These are phyloP conservation scores for Lithophane ornitopus DNA, from an alignment of 2,888 invertebrate species.

Conservation along the genomic window DNA sequence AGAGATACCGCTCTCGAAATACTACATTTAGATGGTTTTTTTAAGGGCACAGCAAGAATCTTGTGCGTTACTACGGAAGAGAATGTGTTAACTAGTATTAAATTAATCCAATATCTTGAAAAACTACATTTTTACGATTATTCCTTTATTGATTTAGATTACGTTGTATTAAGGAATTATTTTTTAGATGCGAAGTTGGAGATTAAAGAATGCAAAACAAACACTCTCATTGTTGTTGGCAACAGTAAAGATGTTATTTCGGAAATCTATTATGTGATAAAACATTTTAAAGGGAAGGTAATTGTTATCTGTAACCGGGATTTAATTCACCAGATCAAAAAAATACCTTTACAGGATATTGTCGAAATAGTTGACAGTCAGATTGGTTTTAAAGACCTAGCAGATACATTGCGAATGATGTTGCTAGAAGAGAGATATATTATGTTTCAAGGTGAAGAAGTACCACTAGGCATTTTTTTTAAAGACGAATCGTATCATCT, in stretches of 20 bases:
- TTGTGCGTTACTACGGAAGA: conserved; percentile 34
- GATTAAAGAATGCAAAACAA: conserved; percentile 15
- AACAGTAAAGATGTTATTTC: conserved; percentile 5
- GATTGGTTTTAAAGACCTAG: conserved; percentile 29
- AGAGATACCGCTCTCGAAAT: conserved; percentile 16
- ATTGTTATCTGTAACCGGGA: conserved; percentile 28
- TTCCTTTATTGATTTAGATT: conserved; percentile 48
- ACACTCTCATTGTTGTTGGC: conserved; percentile 20
- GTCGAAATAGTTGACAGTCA: conserved; percentile 17
- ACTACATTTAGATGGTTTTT: conserved; percentile 21
- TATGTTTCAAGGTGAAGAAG: conserved; percentile 42
- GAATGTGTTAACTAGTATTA: conserved; percentile 37
- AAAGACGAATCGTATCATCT: conserved; percentile 7
- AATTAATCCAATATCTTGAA: conserved; percentile 51
- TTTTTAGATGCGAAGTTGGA: conserved; percentile 38
- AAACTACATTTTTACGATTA: conserved; percentile 5
- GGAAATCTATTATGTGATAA: background rate
- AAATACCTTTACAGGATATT: background rate
- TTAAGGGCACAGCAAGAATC: conserved; percentile 16
- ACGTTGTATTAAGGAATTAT: conserved; percentile 23
- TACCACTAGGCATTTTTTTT: conserved; percentile 11
- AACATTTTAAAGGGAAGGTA: conserved; percentile 38
- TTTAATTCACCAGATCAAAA: background rate
- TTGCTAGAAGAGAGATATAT: conserved; percentile 39
- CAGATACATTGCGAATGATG: background rate